Conservation (phyloP, 2,888 invertebrate genomes). For the Platynereis dumerilii region DNA sequence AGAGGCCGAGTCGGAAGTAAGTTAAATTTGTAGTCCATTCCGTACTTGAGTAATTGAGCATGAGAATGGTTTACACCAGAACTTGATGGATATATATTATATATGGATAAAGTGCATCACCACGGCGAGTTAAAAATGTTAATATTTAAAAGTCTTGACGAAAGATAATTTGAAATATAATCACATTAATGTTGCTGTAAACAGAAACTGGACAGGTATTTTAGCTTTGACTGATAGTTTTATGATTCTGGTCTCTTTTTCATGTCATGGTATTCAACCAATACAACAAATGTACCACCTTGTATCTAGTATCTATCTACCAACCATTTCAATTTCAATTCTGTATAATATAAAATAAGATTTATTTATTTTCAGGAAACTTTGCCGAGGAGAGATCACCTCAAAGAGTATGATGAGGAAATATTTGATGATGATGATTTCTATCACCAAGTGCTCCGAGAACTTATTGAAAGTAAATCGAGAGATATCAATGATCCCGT, state of each 20-base stretch:
- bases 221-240: neutral
- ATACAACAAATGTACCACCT: neutral
- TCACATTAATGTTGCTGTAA: neutral
- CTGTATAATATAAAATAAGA: too few species aligned
- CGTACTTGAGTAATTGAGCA: too few species aligned
- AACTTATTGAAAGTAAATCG: constrained; percentile 90
- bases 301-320: too few species aligned
- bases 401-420: constrained; percentile 73
- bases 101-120: too few species aligned
- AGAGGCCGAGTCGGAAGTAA: neutral
- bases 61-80: too few species aligned
- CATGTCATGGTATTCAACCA: neutral
- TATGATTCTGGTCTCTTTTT: neutral
- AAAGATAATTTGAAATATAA: neutral
- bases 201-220: neutral
- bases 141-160: too few species aligned
- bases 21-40: constrained; percentile 9
- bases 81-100: too few species aligned
- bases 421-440: constrained; percentile 98
- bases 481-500: constrained; percentile 82
- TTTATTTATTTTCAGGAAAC: too few species aligned
- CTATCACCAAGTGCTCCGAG: constrained; percentile 89
- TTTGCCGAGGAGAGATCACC: constrained; percentile 10
- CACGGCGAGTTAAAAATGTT: too few species aligned
- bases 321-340: too few species aligned